phyloP scores from a whole-genome alignment of 2,797 vertebrate genomes.

The Falco biarmicus region DNA sequence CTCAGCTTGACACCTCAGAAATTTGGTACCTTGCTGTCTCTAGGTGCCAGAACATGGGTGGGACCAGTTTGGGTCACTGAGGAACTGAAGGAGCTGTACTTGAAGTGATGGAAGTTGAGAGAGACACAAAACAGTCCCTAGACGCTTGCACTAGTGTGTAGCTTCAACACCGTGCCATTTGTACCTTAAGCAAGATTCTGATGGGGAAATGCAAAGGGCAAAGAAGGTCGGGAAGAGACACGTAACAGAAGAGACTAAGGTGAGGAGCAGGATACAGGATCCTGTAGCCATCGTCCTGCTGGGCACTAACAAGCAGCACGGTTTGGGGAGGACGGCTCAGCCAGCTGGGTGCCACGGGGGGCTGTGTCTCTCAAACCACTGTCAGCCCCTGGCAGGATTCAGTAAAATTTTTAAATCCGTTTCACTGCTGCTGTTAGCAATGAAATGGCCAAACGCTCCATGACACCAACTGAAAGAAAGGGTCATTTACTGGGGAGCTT shows the following conservation, averaged over 20 bases:
- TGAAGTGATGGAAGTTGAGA: not conserved
- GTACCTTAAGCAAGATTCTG: not conserved
- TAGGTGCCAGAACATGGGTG: not conserved
- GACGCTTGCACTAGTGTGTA: fast-evolving
- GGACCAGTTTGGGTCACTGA: not conserved
- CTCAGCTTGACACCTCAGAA: not conserved
- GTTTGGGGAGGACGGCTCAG: not conserved
- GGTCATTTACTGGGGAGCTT: not conserved
- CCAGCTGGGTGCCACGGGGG: not conserved
- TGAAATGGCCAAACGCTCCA: not conserved
- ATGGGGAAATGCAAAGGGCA: not conserved
- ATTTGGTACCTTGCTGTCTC: not conserved
- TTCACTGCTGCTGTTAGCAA: not conserved
- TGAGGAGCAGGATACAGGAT: not conserved
- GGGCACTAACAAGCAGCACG: not conserved
- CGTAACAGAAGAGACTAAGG: not conserved
- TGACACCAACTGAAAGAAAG: not conserved
- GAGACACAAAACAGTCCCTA: not conserved
- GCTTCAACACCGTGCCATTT: fast-evolving
- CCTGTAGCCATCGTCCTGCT: not conserved
- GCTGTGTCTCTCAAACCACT: not conserved
- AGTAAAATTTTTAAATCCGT: not conserved
- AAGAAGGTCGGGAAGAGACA: not conserved
- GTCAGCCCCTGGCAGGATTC: not conserved
- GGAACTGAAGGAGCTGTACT: not conserved